A percentile compares a stretch with the other conserved stretches of the same genome.
phyloP scores from a whole-genome alignment of 2,797 vertebrate genomes.

The Xenentodon cancila region DNA sequence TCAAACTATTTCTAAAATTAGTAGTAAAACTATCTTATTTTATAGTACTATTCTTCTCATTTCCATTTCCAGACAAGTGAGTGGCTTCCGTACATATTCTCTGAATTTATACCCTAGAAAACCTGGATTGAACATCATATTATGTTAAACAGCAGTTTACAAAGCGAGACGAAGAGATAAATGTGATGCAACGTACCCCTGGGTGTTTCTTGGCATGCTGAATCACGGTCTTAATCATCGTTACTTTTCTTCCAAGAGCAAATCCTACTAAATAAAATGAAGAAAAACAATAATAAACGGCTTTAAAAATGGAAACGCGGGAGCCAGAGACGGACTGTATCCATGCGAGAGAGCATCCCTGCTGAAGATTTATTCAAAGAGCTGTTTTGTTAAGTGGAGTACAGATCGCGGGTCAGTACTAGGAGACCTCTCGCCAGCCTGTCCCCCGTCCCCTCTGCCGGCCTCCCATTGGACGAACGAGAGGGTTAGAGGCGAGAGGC shows the following conservation, averaged over 20 bases:
- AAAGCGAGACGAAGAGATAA: slow-evolving; percentile 3
- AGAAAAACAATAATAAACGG: background rate
- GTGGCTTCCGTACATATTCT: too few species aligned
- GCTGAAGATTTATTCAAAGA: slow-evolving; percentile 33
- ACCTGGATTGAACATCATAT: too few species aligned
- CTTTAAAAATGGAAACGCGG: background rate
- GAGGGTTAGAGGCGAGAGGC: slow-evolving; percentile 44
- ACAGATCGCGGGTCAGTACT: slow-evolving; percentile 18
- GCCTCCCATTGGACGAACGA: slow-evolving; percentile 38
- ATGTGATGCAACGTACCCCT: slow-evolving; percentile 70
- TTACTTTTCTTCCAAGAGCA: slow-evolving; percentile 26
- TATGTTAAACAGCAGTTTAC: background rate
- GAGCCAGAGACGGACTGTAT: slow-evolving; percentile 11
- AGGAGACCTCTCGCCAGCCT: slow-evolving; percentile 61
- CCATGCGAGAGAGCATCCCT: slow-evolving; percentile 25
- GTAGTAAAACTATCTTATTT: too few species aligned
- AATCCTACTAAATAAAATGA: slow-evolving; percentile 4
- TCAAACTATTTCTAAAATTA: too few species aligned
- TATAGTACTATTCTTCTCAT: too few species aligned
- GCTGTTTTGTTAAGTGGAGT: slow-evolving; percentile 40
- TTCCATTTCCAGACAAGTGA: too few species aligned
- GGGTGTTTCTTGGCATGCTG: slow-evolving; percentile 76
- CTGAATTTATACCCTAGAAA: too few species aligned
- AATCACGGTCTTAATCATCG: slow-evolving; percentile 70
- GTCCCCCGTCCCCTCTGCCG: slow-evolving; percentile 26